Evolutionary conservation across 2,888 invertebrate genomes (phyloP), one percentile per base, ranked within the genome.

Genomic region (Pharmacophagus antenor): DNA sequence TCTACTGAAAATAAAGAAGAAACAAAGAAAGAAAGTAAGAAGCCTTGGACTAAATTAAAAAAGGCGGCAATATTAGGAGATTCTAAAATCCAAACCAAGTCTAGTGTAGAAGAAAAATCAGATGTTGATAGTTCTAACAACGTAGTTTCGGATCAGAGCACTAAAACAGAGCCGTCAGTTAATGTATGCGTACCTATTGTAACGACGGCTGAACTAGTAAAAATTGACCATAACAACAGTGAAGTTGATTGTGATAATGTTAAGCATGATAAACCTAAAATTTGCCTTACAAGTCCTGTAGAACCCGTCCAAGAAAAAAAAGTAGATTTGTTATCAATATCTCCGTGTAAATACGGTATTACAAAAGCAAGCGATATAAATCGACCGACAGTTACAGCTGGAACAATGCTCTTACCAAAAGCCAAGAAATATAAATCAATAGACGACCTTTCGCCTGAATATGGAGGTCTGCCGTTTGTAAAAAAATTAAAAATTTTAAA

Each of bases 401-500:
- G 80, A 42, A 65, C 68, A 52, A 80, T 80, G 69, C 69, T 88
- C 47, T 76, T 86, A 61, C 85, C 87, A 10, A 84, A 83, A 83
- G 69, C 82, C 2, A 96, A 95, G 80, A 93, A 94, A 77, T 96
- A 96, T 82, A 92, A 93, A 63, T 96, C 96, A n/a, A 95, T 96
- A 54, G 96, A 96, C 72, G 97, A 97, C 79, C 83, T 97, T 37
- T 96, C 96, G 8, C 97, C 97, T 0, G 97, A 97, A 78, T 97
- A 96, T 71, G 95, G 95, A 54, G 95, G 96, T 15, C 82, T 97
- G 62, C 96, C 97, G 0, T 97, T 97, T 76, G 96, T 97, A 0
- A 97, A 97, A 82, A 96, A 96, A 71, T 85, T 97, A 52, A 96
- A 97, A 88, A 97, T 97, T 69, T 90, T 97, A 50, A 97, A 97